Evolutionary conservation across 2,113 vertebrate genomes (phyloP), one percentile per base, ranked within the genome.

Genomic region (Saccopteryx bilineata): DNA sequence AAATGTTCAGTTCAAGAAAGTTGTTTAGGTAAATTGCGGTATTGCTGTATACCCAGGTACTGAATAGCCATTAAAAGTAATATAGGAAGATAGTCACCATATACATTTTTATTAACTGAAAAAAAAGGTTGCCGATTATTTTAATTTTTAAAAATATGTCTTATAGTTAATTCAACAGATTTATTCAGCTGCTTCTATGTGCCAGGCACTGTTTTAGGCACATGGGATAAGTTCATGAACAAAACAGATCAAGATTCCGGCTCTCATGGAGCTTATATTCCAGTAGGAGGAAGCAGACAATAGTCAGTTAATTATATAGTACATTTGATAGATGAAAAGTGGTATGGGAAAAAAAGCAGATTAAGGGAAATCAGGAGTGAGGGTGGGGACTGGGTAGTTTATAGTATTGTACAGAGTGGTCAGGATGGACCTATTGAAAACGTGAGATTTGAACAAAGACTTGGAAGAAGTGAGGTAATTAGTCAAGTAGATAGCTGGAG

Each of bases 41-140:
- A 52, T 65, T 58, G 58, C 50, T 5, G 1, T 69, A 61, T 54
- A 54, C 23, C 33, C 31, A 23, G 82, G 56, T 83, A 33, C 23
- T 80, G 18, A 33, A 18, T 71, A 88, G 33, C 39, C 50, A 33
- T 79, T 92, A 84, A 79, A 86, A 69, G 28, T 86, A 12, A 21
- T 76, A 60, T 31, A 19, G 72, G 52, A 88, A 60, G 61, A 33
- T 79, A 54, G 63, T 79, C 18, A 39, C 15, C 28, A 8, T 63
- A 33, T 54, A 46, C 14, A 56, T 84, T 58, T 90, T 91, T 82
- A 46, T 89, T 95, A 90, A 90, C 58, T 93, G 68, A 66, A 33
- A 93, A 95, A 66, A 66, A 3, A 3, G 0, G 12, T 74, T 93
- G 74, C 50, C 33, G 31, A 33, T 75, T 56, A 46, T 69, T 95